Base-by-base conservation (phyloP, 1,140 invertebrate genomes). In the Pseudobourletiella spinata region DNA sequence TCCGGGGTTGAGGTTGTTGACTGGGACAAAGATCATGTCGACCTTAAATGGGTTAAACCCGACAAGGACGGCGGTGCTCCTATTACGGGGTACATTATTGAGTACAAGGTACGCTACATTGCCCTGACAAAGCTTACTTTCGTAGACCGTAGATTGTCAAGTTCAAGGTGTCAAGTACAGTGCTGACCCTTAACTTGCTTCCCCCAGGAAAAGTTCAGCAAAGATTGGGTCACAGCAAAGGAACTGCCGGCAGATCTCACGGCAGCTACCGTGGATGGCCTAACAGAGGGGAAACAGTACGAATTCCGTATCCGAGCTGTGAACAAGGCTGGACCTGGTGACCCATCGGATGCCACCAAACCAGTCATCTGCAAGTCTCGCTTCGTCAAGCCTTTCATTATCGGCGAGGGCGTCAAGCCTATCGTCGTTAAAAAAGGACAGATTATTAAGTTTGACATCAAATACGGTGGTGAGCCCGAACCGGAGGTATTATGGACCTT, bases 21-120 rank as follows among this genome's bases (percentile, higher is more conserved):
- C 72, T 98, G 94, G 94, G 92, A 95, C 74, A 91, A 89, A 69
- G 91, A 95, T 73, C 91, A 94, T 73, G 92, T 92, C 32, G 91
- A 95, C 75, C 77, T 97, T 4, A 91, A 88, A 76, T 95, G 91
- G 87, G 81, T 84, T 1, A 87, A 87, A 72, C 93, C 93, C 22
- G 89, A 91, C 59, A 88, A 77, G 62, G 91, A 96, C 75, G 93
- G 93, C 61, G 92, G 92, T 65, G 88, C 92, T 66, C 89, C 91
- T n/a, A 95, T 98, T 69, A 90, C 89, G 48, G 86, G 88, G 48
- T 97, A 97, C 74, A 76, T 95, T 58, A 88, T 96, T 74, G 92
- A 97, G 78, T 92, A 85, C 73, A 92, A 91, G 63, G 74, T 77
- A 72, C 59, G 65, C 30, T 16, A n/a, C n/a, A n/a, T n/a, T n/a